Evolutionary conservation across 2,888 invertebrate species (phyloP).

Genomic region (Leucophora obtusa): DNA sequence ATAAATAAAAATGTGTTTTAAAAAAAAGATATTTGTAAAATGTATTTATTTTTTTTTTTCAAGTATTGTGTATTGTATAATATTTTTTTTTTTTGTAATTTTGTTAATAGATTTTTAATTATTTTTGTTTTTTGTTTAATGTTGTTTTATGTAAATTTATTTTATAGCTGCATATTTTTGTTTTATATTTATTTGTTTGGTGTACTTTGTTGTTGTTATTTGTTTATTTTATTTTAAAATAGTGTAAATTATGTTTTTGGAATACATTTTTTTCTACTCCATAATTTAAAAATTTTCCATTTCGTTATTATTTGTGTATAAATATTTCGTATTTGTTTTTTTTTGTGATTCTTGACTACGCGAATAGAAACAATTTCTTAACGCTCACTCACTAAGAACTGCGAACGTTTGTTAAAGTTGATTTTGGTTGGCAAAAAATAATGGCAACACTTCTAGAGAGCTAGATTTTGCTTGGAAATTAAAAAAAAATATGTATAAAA

Average conservation of each 20-base stretch:
- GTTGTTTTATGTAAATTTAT: not conserved
- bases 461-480: conserved; percentile 35
- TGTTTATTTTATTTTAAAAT: conserved; percentile 21
- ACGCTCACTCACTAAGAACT: conserved; percentile 64
- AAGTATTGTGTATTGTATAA: not conserved
- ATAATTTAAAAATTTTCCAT: conserved; percentile 43
- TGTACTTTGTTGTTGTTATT: conserved; percentile 27
- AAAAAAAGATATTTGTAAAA: conserved; percentile 34
- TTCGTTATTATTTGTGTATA: conserved; percentile 9
- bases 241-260: conserved; percentile 23
- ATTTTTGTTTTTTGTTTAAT: conserved; percentile 1
- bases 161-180: conserved; percentile 3
- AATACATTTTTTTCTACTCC: conserved; percentile 17
- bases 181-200: conserved; percentile 17
- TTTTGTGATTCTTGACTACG: conserved; percentile 39
- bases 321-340: conserved; percentile 7
- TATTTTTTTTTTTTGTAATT: conserved; percentile 14
- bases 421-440: conserved; percentile 57
- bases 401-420: conserved; percentile 59
- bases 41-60: conserved; percentile 5
- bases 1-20: conserved; percentile 28
- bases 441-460: conserved; percentile 61
- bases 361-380: conserved; percentile 55
- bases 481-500: not conserved
- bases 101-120: conserved; percentile 9